Evolutionary conservation across 2,888 invertebrate species (phyloP), one percentile per base, ranked within the genome.

Genomic region (Mellilla xanthometata): DNA sequence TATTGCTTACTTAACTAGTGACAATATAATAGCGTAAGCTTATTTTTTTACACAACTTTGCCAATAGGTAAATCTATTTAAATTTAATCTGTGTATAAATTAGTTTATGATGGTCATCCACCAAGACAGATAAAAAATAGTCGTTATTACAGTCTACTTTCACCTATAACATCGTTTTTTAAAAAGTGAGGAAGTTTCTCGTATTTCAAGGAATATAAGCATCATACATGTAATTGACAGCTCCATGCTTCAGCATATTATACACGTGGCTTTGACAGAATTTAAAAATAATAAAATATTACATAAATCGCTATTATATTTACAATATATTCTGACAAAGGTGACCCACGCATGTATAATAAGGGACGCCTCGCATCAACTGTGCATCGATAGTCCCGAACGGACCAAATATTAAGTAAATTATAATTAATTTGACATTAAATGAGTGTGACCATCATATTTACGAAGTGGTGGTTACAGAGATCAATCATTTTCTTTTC

Each of bases 1-100:
- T 87, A 88, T 89, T 90, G 88, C 88, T 90, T 90, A 90, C 86
- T 81, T 88, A 89, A 88, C 87, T 90, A 88, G 87, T 87, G 89
- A 89, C 88, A 88, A 84, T 76, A 83, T 88, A 87, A 82, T 87
- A 88, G 85, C 81, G 86, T 87, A 88, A 87, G 86, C 86, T 85
- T 89, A 88, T 85, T 88, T 88, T 86, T 85, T 87, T 89, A 89
- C 87, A 89, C 84, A 87, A 81, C 80, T 86, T 19, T 81, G 84
- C 86, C 84, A 81, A 88, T 88, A 83, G 76, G 79, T 86, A 83
- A 81, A 79, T 81, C 82, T 83, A 85, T 81, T 77, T 76, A 75
- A 72, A 76, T 79, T 84, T 81, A 80, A 74, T 76, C 76, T 81
- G 85, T 86, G 85, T 87, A 88, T 87, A 87, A 89, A 87, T 88